Base-by-base conservation (phyloP, 2,888 invertebrate species). In the Balanococcus diminutus region DNA sequence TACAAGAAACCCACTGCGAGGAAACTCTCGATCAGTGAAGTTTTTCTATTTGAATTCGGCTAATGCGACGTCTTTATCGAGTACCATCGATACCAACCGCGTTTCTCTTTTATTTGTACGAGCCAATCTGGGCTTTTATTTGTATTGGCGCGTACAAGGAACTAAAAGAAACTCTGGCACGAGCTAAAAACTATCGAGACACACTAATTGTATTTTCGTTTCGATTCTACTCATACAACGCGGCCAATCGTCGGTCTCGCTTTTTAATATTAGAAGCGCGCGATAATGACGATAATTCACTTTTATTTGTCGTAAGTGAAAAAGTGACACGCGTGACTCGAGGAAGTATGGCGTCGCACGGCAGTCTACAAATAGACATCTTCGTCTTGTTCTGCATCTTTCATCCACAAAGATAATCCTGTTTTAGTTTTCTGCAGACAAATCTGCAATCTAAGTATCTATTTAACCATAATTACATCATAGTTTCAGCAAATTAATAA, bases 271-370 rank as follows among this genome's bases (percentile, higher is more conserved):
- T 56, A 56, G 56, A 56, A 67, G 67, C 67, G 16, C 67, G 31
- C 25, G 67, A 67, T 67, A 67, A 67, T 67, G 67, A 67, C 67
- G 67, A 67, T 67, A 67, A 67, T 67, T 67, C 67, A 67, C 67
- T 67, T 67, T 67, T 67, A 67, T 67, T 67, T 67, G 67, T 67
- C 28, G 28, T 67, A 67, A 67, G 67, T 67, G 67, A 67, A 67
- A 67, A 67, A 67, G 28, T 28, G 67, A 67, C 67, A 67, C 67
- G 67, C 67, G 67, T 67, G 67, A 67, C 67, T 31, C 67, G 28
- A 67, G 8, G 19, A 67, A 22, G 19, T 19, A n/a, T 67, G 67
- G 31, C 67, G 16, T 46, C 8, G 46, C 14, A 16, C 14, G 8
- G 11, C 5, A 2, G 46, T n/a, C n/a, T n/a, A n/a, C n/a, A n/a